phyloP scores from a whole-genome alignment of 2,113 vertebrate genomes.

The Leucoraja erinaceus region DNA sequence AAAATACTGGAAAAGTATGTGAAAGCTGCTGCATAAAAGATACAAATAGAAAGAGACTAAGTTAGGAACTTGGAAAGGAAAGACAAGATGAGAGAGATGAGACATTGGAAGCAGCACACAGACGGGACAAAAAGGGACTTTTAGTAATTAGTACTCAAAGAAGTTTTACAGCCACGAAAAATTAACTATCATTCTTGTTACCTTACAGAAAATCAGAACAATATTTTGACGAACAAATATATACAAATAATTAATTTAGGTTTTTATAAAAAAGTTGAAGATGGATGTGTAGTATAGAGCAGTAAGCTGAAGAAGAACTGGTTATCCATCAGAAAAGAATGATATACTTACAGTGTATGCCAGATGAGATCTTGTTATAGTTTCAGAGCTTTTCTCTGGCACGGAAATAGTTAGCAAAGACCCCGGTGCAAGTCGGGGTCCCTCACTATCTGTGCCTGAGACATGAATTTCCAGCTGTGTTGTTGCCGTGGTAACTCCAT shows the following conservation, averaged over 20 bases:
- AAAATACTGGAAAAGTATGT: not conserved
- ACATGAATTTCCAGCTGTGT: constrained; percentile 69
- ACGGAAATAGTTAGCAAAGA: constrained; percentile 69
- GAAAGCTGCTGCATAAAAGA: not conserved
- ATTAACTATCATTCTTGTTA: not conserved
- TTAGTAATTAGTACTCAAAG: not conserved
- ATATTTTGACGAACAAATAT: not conserved
- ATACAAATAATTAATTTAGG: not conserved
- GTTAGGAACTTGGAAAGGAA: not conserved
- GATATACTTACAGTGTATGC: constrained; percentile 69
- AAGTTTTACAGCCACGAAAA: not conserved
- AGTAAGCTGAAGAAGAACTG: not conserved
- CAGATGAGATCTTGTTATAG: constrained; percentile 70
- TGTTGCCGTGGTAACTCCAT: constrained; percentile 65
- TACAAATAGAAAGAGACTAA: not conserved
- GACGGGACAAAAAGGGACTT: not conserved
- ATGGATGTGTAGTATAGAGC: not conserved
- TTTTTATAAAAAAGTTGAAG: not conserved
- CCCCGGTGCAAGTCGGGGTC: constrained; percentile 59
- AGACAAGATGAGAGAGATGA: not conserved
- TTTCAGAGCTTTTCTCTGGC: constrained; percentile 66
- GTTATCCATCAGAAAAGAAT: not conserved
- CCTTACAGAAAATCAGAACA: not conserved
- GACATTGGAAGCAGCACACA: not conserved
- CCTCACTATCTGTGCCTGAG: constrained; percentile 49